A percentile compares a stretch with the other conserved stretches of the same genome.
phyloP scores from a whole-genome alignment of 2,888 invertebrate genomes.

The Lingula anatina region DNA sequence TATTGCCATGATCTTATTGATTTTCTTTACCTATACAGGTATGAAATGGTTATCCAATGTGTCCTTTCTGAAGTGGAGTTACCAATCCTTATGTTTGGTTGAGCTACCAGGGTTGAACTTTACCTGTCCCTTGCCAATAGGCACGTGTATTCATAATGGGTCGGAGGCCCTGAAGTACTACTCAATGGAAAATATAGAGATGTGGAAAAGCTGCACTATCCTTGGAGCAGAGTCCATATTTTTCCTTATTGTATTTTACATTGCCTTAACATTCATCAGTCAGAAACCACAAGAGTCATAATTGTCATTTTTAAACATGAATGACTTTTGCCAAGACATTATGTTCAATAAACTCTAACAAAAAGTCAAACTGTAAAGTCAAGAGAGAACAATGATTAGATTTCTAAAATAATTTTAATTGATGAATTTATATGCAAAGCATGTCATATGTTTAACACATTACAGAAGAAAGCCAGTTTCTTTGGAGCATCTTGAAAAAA shows the following conservation, averaged over 20 bases:
- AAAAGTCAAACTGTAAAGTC: too few species aligned
- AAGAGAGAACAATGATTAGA: too few species aligned
- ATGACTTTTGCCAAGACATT: too few species aligned
- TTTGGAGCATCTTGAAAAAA: too few species aligned
- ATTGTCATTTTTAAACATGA: too few species aligned
- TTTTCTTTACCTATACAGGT: conserved; percentile 17
- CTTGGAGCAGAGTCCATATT: conserved; percentile 21
- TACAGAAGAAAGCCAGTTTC: too few species aligned
- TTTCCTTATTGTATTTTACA: conserved; percentile 24
- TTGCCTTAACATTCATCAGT: conserved; percentile 25
- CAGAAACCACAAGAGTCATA: conserved; percentile 38
- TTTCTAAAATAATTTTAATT: too few species aligned
- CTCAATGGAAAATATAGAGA: conserved; percentile 20
- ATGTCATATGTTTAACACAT: too few species aligned
- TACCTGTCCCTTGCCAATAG: conserved; percentile 17
- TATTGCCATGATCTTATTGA: background rate
- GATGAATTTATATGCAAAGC: too few species aligned
- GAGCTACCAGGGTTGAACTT: conserved; percentile 27
- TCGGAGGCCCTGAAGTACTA: conserved; percentile 25
- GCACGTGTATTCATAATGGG: conserved; percentile 24
- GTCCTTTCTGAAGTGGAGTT: conserved; percentile 40
- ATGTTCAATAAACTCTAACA: too few species aligned
- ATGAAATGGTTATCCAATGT: conserved; percentile 31
- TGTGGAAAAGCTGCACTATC: conserved; percentile 21
- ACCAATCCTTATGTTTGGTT: conserved; percentile 28